These are phyloP conservation scores for Euthynnus affinis DNA, from an alignment of 2,797 vertebrate genomes.

Conservation along the genomic window DNA sequence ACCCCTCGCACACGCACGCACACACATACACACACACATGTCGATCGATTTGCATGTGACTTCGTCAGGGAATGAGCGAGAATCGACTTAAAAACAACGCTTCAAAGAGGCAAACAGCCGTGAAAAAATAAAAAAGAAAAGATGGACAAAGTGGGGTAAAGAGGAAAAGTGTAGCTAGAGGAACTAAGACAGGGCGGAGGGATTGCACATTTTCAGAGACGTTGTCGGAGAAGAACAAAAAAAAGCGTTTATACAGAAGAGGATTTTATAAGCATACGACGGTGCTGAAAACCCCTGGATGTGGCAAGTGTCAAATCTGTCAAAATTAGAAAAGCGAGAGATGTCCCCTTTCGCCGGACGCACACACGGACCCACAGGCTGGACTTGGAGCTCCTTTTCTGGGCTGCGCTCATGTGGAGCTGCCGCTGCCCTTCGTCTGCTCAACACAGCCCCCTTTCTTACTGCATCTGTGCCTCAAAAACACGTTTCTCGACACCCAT, in stretches of 20 bases:
- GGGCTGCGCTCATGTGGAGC: slow-evolving; percentile 84
- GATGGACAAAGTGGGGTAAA: slow-evolving; percentile 84
- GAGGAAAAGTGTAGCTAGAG: slow-evolving; percentile 78
- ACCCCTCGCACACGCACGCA: slow-evolving; percentile 34
- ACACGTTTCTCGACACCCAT: slow-evolving; percentile 77
- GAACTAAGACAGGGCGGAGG: slow-evolving; percentile 85
- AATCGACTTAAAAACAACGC: slow-evolving; percentile 84
- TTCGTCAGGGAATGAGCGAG: slow-evolving; percentile 85
- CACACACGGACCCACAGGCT: slow-evolving; percentile 85
- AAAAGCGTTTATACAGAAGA: slow-evolving; percentile 74
- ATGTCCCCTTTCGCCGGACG: slow-evolving; percentile 75
- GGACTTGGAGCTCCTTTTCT: slow-evolving; percentile 85
- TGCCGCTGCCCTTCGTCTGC: slow-evolving; percentile 81
- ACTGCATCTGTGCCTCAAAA: slow-evolving; percentile 76
- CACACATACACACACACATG: slow-evolving; percentile 56
- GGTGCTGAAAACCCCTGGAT: slow-evolving; percentile 72
- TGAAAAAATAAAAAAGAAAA: slow-evolving; percentile 78
- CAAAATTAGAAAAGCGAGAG: slow-evolving; percentile 67
- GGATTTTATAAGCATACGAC: slow-evolving; percentile 77
- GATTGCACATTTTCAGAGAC: slow-evolving; percentile 75
- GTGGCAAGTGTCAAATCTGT: slow-evolving; percentile 74
- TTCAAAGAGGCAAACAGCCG: slow-evolving; percentile 78
- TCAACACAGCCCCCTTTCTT: slow-evolving; percentile 65
- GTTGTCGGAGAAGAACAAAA: slow-evolving; percentile 73
- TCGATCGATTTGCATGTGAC: slow-evolving; percentile 88